Base-by-base conservation (phyloP, 1,140 invertebrate genomes). In the Leptinotarsa undecemlineata region DNA sequence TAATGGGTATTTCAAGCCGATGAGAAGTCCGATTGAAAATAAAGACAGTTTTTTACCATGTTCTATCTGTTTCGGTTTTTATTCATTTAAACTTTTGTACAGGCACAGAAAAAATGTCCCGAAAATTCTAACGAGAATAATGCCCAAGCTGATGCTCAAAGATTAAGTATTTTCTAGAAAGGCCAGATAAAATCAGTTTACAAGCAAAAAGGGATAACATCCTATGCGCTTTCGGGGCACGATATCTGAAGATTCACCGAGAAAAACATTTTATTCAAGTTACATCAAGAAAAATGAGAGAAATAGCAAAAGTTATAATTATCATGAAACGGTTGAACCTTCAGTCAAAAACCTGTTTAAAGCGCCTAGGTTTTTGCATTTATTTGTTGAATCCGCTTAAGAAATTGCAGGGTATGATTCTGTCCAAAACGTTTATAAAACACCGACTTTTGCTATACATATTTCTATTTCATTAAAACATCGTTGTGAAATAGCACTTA, bases 401-500 rank as follows among this genome's bases (percentile, higher is more conserved):
- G 19, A 48, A 6, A 71, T 76, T 15, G 72, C 68, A 3, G 71
- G 66, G 11, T 80, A 78, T 62, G 71, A 78, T 62, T 11, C 2
- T 21, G 42, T 74, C 33, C 75, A 71, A 63, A 72, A 76, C 64
- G 23, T 48, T 14, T 80, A 69, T 76, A 63, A 17, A 4, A 15
- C 78, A 15, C 75, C 78, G 15, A 78, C 80, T 51, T 78, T 51
- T 67, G 77, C 77, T 11, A 74, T 77, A 47, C 80, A 81, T 71
- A 78, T 81, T 26, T 26, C 21, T 14, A 80, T 75, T n/a, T 73
- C 67, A n/a, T 23, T 81, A 14, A 80, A 81, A 71, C 78, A 80
- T 68, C 79, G 77, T 51, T 76, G 76, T 68, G 72, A 79, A 69
- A 75, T 80, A 62, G 76, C 76, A 57, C 51, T 57, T 69, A 6